These are phyloP conservation scores for Papilio helenus DNA, from an alignment of 1,140 invertebrate species.

Conservation along the genomic window DNA sequence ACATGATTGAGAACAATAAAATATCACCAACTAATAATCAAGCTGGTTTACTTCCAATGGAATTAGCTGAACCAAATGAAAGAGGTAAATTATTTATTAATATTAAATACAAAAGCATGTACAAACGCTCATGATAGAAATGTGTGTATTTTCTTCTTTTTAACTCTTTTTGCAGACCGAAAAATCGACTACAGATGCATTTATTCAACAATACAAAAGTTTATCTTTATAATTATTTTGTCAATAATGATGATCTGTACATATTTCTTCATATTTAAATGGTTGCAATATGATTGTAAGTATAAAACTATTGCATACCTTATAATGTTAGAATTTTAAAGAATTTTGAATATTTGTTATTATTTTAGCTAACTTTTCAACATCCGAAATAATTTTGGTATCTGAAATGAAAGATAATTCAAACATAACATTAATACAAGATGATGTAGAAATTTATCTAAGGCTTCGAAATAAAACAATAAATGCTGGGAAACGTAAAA, in stretches of 20 bases:
- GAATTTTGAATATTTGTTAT: constrained; percentile 36
- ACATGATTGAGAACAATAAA: constrained; percentile 45
- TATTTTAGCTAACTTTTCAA: constrained; percentile 49
- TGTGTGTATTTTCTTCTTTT: not conserved
- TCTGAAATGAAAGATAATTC: constrained; percentile 52
- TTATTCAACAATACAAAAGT: constrained; percentile 45
- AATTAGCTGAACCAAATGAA: constrained; percentile 64
- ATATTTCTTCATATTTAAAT: constrained; percentile 52
- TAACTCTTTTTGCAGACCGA: constrained; percentile 44
- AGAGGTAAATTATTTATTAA: constrained; percentile 46
- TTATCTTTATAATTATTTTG: constrained; percentile 46
- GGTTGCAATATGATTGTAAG: constrained; percentile 54
- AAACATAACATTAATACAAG: constrained; percentile 52
- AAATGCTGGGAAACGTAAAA: constrained; percentile 47
- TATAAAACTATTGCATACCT: constrained; percentile 19
- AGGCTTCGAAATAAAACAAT: constrained; percentile 55
- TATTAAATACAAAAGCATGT: no score
- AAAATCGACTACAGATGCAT: constrained; percentile 45
- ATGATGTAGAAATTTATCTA: constrained; percentile 52
- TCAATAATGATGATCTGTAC: constrained; percentile 46
- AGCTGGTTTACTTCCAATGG: constrained; percentile 68
- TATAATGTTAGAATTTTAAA: not conserved
- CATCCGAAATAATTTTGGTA: constrained; percentile 58
- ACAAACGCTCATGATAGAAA: no score
- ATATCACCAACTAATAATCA: constrained; percentile 51